Conservation (phyloP, 1,140 invertebrate species). For the Spodoptera litura region DNA sequence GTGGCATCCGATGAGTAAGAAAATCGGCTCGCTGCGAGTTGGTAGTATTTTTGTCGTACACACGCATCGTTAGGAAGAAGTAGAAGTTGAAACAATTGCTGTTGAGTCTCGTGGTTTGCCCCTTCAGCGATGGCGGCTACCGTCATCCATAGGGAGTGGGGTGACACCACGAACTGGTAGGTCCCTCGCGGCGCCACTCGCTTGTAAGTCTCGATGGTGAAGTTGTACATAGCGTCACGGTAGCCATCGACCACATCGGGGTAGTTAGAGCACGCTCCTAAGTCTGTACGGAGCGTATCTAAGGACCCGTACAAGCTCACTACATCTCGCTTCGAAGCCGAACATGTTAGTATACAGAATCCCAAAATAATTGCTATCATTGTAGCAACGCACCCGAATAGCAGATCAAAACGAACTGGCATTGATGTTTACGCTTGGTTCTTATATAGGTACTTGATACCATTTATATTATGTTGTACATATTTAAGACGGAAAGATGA, state of each 20-base stretch:
- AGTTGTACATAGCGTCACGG: conserved; percentile 1
- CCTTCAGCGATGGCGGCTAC: conserved; percentile 19
- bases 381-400: not conserved
- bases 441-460: conserved; percentile 15
- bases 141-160: conserved; percentile 23
- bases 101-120: conserved; percentile 3
- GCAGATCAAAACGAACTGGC: not conserved
- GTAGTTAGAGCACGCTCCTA: not conserved
- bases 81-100: conserved; percentile 5
- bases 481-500: too few relatives aligned
- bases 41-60: conserved; percentile 7
- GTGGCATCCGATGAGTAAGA: not conserved
- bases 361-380: not conserved
- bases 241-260: not conserved
- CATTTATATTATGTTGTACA: not conserved
- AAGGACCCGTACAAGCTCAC: conserved; percentile 1
- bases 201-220: conserved; percentile 12
- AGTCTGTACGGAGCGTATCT: not conserved
- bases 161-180: conserved; percentile 1
- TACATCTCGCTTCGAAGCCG: conserved; percentile 5
- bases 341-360: not conserved
- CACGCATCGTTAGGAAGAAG: not conserved
- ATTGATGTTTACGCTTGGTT: not conserved
- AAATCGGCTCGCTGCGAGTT: conserved; percentile 1
- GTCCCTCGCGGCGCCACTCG: not conserved